Evolutionary conservation across 2,888 invertebrate species (phyloP), one percentile per base, ranked within the genome.

Genomic region (Hanleya hanleyi): DNA sequence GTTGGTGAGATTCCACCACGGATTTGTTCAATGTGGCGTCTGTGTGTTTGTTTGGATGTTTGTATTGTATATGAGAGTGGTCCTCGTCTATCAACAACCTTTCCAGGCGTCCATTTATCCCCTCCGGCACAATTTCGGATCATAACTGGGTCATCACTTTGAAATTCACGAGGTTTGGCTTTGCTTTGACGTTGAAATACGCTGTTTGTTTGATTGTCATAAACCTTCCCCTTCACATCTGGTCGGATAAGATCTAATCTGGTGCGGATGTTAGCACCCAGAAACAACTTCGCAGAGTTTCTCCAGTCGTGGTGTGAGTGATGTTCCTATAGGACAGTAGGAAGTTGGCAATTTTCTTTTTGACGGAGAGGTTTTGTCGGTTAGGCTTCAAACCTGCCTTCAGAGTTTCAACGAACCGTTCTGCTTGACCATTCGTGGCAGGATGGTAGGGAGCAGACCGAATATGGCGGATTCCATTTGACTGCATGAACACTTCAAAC

Each of bases 251-350:
- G 33, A 29, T 61, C 50, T 22, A 71, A 35, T 29, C 74, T 62
- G 1, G 75, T 71, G 5, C 71, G 67, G 4, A 74, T 47, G n/a
- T 68, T 61, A 61, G 76, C 64, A 37, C 75, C 75, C 2, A 76
- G 15, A 67, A 81, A 77, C 22, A 81, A 35, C 70, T 67, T 51
- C 38, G 76, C 69, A 3, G 79, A 78, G 73, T 66, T 65, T 57
- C 5, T 4, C 5, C 57, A 9, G 57, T 57, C 1, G 57, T 57
- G 22, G 57, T 26, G 26, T 57, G 26, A 26, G 57, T 22, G 1
- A 32, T 22, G 32, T 57, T 57, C 26, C 57, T 18, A 32, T 57
- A 57, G 2, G 12, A 4, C 2, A 57, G 9, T 32, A 57, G 29
- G 32, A 22, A 4, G 57, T 26, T 57, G 7, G 9, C 15, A 7